Percentiles rank a stretch among this genome's conserved stretches.
Conservation (phyloP, 2,797 vertebrate species). For the Schizothorax lantsangensis region DNA sequence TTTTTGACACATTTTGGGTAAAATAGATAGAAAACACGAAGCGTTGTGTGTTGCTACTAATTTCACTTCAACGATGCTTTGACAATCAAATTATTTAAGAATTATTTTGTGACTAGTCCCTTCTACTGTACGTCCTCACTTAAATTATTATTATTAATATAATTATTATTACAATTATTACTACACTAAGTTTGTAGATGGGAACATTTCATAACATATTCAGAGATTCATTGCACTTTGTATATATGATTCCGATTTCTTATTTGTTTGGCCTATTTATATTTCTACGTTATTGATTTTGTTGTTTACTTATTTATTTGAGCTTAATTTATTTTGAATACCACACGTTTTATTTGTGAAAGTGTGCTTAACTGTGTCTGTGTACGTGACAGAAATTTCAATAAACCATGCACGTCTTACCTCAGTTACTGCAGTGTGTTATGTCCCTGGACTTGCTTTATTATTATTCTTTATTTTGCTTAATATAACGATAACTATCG, state of each 20-base stretch:
- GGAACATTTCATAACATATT: constrained; percentile 63
- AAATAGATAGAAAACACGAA: constrained; percentile 72
- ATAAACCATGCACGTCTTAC: constrained; percentile 96
- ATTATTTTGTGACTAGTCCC: constrained; percentile 62
- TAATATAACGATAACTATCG: neutral
- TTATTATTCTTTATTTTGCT: neutral
- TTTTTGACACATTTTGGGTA: constrained; percentile 64
- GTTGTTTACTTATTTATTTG: constrained; percentile 70
- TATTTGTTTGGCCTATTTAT: constrained; percentile 74
- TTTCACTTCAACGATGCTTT: constrained; percentile 85
- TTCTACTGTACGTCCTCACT: constrained; percentile 59
- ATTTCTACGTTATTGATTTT: constrained; percentile 61
- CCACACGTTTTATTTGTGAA: constrained; percentile 80
- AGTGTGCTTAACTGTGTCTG: constrained; percentile 87
- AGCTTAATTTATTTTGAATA: constrained; percentile 77
- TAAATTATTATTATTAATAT: constrained; percentile 63
- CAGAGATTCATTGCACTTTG: constrained; percentile 79
- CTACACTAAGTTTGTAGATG: constrained; percentile 69
- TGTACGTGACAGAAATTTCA: constrained; percentile 90
- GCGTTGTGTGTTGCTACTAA: constrained; percentile 67
- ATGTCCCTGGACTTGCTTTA: constrained; percentile 13
- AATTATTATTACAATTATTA: constrained; percentile 60
- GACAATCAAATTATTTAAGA: constrained; percentile 86
- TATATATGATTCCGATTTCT: constrained; percentile 76
- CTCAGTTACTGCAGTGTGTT: constrained; percentile 70